phyloP scores from a whole-genome alignment of 2,888 invertebrate species.

The Spisula subtruncata region DNA sequence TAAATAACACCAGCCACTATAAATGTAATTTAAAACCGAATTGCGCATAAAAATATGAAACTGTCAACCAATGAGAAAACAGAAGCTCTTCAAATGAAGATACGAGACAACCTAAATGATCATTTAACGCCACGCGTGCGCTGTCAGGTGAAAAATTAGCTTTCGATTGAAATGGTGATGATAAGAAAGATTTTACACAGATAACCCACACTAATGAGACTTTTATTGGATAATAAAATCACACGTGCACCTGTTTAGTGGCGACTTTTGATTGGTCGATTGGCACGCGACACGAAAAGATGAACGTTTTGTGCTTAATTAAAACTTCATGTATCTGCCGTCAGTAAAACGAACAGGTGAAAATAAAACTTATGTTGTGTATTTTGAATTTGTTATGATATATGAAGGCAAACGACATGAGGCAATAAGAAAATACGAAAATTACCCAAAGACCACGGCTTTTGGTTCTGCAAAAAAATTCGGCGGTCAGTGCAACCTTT shows the following conservation, averaged over 20 bases:
- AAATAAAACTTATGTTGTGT: constrained; percentile 16
- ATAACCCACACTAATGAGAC: constrained; percentile 60
- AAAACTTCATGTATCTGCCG: constrained; percentile 35
- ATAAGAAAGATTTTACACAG: constrained; percentile 57
- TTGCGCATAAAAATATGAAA: constrained; percentile 17
- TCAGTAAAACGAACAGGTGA: constrained; percentile 26
- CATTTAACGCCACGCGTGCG: constrained; percentile 60
- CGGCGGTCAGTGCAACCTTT: too few species aligned
- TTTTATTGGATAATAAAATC: constrained; percentile 62
- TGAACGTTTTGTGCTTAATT: constrained; percentile 32
- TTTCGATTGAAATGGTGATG: constrained; percentile 54
- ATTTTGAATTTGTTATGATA: not conserved
- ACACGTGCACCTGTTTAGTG: constrained; percentile 46
- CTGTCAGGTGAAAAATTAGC: constrained; percentile 66
- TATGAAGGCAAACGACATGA: too few species aligned
- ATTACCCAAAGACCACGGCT: too few species aligned
- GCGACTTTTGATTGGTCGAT: constrained; percentile 45
- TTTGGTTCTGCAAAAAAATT: too few species aligned
- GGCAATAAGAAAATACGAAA: too few species aligned
- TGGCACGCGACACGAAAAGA: constrained; percentile 49
- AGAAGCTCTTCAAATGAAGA: constrained; percentile 3
- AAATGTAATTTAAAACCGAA: constrained; percentile 30
- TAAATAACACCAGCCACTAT: constrained; percentile 28
- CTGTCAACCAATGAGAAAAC: constrained; percentile 1
- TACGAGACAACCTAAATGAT: constrained; percentile 17